Percentiles rank a stretch among this genome's conserved stretches.
phyloP scores from a whole-genome alignment of 2,888 invertebrate genomes.

The Bombylius major region DNA sequence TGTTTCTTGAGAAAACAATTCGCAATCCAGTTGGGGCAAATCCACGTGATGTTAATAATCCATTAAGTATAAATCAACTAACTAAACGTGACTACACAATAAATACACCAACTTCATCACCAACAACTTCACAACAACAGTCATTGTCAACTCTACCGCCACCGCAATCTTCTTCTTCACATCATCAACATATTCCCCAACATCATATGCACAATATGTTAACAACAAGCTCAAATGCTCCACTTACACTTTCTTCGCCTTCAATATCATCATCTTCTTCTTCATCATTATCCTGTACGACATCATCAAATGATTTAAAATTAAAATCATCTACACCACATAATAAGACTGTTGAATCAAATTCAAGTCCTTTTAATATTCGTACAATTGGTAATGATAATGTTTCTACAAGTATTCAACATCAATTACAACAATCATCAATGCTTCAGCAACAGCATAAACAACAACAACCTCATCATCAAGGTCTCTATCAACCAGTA shows the following conservation, averaged over 20 bases:
- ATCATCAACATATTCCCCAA: constrained; percentile 12
- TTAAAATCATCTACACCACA: not conserved
- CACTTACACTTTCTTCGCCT: constrained; percentile 2
- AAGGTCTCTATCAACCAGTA: not conserved
- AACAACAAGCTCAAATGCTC: constrained; percentile 1
- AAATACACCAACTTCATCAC: constrained; percentile 4
- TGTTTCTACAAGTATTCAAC: not conserved
- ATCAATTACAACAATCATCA: not conserved
- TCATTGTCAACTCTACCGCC: not conserved
- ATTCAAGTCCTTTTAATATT: not conserved
- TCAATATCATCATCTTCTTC: not conserved
- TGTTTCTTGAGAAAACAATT: constrained; percentile 27
- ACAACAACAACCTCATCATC: constrained; percentile 5
- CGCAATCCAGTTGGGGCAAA: constrained; percentile 82
- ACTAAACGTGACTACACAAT: constrained; percentile 45
- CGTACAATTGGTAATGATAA: not conserved
- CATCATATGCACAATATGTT: constrained; percentile 15
- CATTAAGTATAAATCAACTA: constrained; percentile 78
- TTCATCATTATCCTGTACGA: not conserved
- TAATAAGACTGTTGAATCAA: not conserved
- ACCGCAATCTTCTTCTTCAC: constrained; percentile 11
- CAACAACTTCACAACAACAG: constrained; percentile 2
- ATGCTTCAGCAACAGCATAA: constrained; percentile 2
- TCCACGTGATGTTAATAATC: constrained; percentile 85
- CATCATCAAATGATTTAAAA: too few relatives aligned